A percentile compares a stretch with the other conserved stretches of the same genome.
Evolutionary conservation across 2,888 invertebrate species (phyloP).

Genomic region (Dione juno): DNA sequence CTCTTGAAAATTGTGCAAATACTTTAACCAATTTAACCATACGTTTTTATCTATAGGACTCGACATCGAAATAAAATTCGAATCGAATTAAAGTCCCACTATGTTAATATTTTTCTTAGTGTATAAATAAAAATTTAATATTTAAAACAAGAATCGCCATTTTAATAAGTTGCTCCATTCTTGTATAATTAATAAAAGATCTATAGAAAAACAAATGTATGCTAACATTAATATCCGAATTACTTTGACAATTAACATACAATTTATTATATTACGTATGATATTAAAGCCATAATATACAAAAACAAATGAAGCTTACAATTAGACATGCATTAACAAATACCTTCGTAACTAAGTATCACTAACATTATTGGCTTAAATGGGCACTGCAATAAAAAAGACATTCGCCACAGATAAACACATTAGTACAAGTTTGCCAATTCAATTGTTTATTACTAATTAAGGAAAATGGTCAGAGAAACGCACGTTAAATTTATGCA

Average conservation of each 20-base stretch:
- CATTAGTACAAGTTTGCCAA: constrained; percentile 26
- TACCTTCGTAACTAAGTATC: background rate
- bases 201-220: too few relatives aligned
- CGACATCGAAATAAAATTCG: too few relatives aligned
- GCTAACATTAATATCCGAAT: background rate
- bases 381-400: constrained; percentile 35
- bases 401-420: constrained; percentile 32
- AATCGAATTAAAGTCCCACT: too few relatives aligned
- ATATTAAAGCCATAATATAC: background rate
- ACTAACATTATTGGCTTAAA: constrained; percentile 24
- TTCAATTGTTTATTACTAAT: constrained; percentile 33
- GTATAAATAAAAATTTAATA: too few relatives aligned
- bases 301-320: background rate
- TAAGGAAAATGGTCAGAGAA: constrained; percentile 17
- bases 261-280: too few relatives aligned
- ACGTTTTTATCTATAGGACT: too few relatives aligned
- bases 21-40: too few relatives aligned
- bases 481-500: background rate
- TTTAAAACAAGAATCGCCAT: too few relatives aligned
- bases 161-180: too few relatives aligned
- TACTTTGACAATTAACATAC: background rate
- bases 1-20: too few relatives aligned
- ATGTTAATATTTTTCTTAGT: too few relatives aligned
- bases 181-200: too few relatives aligned
- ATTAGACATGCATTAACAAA: background rate